Evolutionary conservation across 2,113 vertebrate species (phyloP), one percentile per base, ranked within the genome.

Genomic region (Hylia prasina): DNA sequence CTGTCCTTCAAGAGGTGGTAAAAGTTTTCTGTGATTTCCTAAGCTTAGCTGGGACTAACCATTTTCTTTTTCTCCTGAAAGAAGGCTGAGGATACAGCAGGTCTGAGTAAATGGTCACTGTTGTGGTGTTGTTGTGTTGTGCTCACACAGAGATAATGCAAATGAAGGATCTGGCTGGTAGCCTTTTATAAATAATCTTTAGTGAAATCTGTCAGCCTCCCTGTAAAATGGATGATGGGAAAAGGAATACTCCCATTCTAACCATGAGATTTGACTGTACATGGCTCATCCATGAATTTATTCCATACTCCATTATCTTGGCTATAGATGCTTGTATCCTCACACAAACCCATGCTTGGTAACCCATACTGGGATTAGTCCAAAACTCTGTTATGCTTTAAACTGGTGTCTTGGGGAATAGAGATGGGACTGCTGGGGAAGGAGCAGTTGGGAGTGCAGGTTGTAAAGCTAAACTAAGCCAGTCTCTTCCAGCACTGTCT

Each of bases 81-180:
- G 19, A 86, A 61, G 30, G 15, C 15, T 77, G 68, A 66, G 28
- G 15, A 15, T 48, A 50, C 9, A 73, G 13, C 47, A 89, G 31
- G 21, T 45, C 17, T 11, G 6, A 31, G 23, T 22, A 77, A 82
- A n/a, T 18, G n/a, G 27, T 21, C 21, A 18, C 6, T 83, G 40
- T 5, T 69, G 37, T 56, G 31, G 18, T 2, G 0, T 58, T 68
- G 51, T 10, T 57, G 56, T 2, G 0, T 39, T 69, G n/a, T 2
- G 0, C n/a, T 65, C 47, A 20, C 71, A 25, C 5, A 69, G 48
- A 72, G 27, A 40, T 18, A 48, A 15, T 8, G 7, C 6, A 48
- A 79, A 35, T 19, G 53, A 60, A 80, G 45, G 40, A 76, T 28
- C 18, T 88, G 79, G 5, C 39, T 78, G 44, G 15, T 10, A 91